Percentiles rank a stretch among this genome's conserved stretches.
Evolutionary conservation across 2,888 invertebrate species (phyloP).

Genomic region (Melipona beecheii): DNA sequence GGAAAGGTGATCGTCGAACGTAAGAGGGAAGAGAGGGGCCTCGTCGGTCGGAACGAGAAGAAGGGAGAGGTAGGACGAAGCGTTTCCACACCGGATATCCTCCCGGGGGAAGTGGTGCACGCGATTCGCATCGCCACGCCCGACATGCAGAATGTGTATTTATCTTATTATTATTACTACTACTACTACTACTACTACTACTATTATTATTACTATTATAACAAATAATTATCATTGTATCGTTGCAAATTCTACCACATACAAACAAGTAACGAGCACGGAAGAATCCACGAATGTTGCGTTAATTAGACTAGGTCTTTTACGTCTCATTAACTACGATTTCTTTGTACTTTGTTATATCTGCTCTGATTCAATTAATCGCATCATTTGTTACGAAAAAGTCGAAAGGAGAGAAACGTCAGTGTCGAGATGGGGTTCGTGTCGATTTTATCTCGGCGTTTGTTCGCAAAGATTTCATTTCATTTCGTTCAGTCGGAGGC

Average conservation of each 20-base stretch:
- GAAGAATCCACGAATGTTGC: neutral
- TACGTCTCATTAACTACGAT: neutral
- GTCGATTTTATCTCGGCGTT: neutral
- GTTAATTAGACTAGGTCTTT: neutral
- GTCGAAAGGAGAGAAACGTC: neutral
- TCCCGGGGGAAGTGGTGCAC: constrained; percentile 77
- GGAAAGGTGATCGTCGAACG: constrained; percentile 59
- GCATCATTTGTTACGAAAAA: neutral
- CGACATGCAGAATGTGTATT: constrained; percentile 48
- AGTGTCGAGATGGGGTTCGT: neutral
- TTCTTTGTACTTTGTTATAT: constrained; percentile 5
- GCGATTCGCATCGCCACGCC: constrained; percentile 77
- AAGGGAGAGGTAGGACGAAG: constrained; percentile 73
- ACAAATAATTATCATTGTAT: neutral
- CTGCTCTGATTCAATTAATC: constrained; percentile 8
- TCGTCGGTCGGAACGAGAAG: constrained; percentile 26
- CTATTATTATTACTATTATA: neutral
- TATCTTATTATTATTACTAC: constrained; percentile 12
- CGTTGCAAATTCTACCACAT: constrained; percentile 51
- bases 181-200: neutral
- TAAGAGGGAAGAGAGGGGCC: constrained; percentile 35
- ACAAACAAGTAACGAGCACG: neutral
- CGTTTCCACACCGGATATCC: constrained; percentile 83
- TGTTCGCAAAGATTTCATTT: neutral
- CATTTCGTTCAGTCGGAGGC: neutral